Evolutionary conservation across 2,113 vertebrate species (phyloP), one percentile per base, ranked within the genome.

Genomic region (Danionella cerebrum): DNA sequence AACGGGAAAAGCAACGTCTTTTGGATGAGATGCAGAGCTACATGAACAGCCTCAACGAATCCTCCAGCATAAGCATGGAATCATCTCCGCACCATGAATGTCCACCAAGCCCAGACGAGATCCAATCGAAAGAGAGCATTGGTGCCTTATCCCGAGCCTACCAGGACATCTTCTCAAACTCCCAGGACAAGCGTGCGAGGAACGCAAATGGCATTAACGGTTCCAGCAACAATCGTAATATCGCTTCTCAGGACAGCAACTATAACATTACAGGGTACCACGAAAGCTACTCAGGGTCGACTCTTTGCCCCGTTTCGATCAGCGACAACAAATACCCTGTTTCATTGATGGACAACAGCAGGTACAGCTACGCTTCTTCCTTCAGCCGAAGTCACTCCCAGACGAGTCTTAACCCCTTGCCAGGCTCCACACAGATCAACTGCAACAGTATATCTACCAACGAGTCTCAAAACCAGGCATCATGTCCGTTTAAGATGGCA

Each of bases 1-100:
- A 90, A 67, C 83, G 89, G 59, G 89, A 90, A 76, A 90, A 90
- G 74, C 89, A 90, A 76, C 82, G 89, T 59, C 85, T 90, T 33
- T 73, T 90, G 74, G 89, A 90, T 27, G 89, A 90, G 75, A 89
- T 90, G 86, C 87, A 89, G 79, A 90, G 84, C 80, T 89, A 90
- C 81, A 88, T 90, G 86, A 89, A 88, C 76, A 89, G 88, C 80
- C 75, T 90, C 5, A 88, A 88, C 29, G 88, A 89, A 73, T 84
- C 88, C 0, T 66, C 80, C 18, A 69, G 76, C 62, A 75, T 83
- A 74, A 83, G 86, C 11, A 78, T 87, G 73, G 84, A 87, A 19
- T 74, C 85, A 0, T 67, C 82, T 0, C 24, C 81, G 0, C 38
- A 65, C 47, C 70, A 52, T 35, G 85, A 86, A 1, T 42, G 25